Base-by-base conservation (phyloP, 2,113 vertebrate species). In the Sinocyclocheilus anshuiensis region DNA sequence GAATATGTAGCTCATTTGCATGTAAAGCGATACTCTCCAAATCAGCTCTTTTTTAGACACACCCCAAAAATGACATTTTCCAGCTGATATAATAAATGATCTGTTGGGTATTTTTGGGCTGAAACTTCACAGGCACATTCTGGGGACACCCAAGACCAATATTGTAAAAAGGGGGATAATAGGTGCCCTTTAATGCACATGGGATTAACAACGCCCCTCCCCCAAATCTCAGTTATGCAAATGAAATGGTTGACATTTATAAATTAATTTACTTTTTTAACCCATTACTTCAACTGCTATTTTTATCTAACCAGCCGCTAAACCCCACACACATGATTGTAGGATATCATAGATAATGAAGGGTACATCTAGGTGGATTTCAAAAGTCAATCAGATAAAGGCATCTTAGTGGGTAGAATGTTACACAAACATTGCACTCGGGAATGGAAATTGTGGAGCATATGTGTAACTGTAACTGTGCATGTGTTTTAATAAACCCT, bases 391-490 rank as follows among this genome's bases (percentile, higher is more conserved):
- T n/a, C 57, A 59, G 57, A 59, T 59, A n/a, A 59, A 57, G 55
- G 18, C 18, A 57, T 8, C 6, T 57, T 57, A 57, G 20, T 59
- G 7, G 20, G 20, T 22, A 59, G 20, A 59, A 59, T 59, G 20
- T 59, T 59, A n/a, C 57, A 59, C 57, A 59, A 59, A 59, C 57
- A 59, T 59, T 59, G 57, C 20, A 59, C 18, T 57, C 1, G 2
- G 55, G 16, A 6, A 57, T 57, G 55, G 67, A 39, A 33, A 36
- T 75, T 48, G 72, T 24, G 2, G 39, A 24, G 22, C 72, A 15
- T 75, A 71, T 36, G 55, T 59, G 55, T 22, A 59, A 67, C n/a
- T 24, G 59, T 36, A 50, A 76, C 76, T 55, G 76, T 81, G 77
- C 63, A 57, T 81, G 65, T 24, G 77, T 72, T 55, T 72, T 67